Percentiles rank a stretch among this genome's conserved stretches.
Conservation (phyloP, 2,797 vertebrate species). For the Mormyrus hasselquistii region DNA sequence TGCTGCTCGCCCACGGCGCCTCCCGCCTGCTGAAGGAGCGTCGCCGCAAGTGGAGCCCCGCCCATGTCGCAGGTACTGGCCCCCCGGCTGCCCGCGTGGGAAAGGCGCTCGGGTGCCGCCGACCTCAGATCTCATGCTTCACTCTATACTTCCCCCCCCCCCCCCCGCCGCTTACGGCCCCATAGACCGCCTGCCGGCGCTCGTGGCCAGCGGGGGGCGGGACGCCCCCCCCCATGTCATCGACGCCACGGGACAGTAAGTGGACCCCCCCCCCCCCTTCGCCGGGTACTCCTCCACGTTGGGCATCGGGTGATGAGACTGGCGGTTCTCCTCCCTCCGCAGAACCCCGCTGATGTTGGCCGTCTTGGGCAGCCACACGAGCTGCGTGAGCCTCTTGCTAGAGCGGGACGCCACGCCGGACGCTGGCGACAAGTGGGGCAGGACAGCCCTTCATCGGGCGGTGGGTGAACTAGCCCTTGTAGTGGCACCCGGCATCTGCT, state of each 20-base stretch:
- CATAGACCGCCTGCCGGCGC: conserved; percentile 86
- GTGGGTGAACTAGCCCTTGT: conserved; percentile 52
- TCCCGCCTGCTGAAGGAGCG: conserved; percentile 85
- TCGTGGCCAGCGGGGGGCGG: conserved; percentile 80
- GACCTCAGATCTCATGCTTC: not conserved
- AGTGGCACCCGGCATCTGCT: not conserved
- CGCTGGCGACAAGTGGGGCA: conserved; percentile 80
- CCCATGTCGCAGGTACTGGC: conserved; percentile 80
- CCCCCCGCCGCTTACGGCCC: conserved; percentile 79
- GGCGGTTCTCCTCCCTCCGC: not conserved
- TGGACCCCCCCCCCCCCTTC: conserved; percentile 27
- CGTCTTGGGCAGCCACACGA: conserved; percentile 81
- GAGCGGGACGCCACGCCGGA: conserved; percentile 86
- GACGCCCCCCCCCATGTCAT: conserved; percentile 75
- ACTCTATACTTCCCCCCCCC: not conserved
- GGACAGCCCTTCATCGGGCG: conserved; percentile 85
- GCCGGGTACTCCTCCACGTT: not conserved
- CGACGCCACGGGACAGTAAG: conserved; percentile 86
- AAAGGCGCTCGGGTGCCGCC: not conserved
- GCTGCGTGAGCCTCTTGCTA: conserved; percentile 86
- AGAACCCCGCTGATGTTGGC: conserved; percentile 94
- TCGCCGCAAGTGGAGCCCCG: conserved; percentile 83
- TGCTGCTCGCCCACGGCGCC: conserved; percentile 84
- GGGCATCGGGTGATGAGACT: too few relatives aligned
- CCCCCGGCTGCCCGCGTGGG: not conserved